Evolutionary conservation across 2,888 invertebrate species (phyloP), one percentile per base, ranked within the genome.

Genomic region (Archips crataeganus): DNA sequence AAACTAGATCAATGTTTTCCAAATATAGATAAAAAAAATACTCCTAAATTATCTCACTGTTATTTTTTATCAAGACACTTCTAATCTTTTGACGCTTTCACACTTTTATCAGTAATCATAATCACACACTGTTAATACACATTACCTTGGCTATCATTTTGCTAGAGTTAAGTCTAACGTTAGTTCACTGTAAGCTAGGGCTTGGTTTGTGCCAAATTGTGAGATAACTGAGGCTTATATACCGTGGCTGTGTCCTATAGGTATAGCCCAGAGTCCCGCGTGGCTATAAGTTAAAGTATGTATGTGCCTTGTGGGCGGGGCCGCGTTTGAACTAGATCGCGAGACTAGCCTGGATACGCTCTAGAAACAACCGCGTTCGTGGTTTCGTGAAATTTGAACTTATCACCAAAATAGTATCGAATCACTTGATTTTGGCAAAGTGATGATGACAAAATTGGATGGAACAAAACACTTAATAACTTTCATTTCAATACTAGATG

Each of bases 111-210:
- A 54, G 9, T 23, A 11, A 49, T 23, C 54, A 54, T 9, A 9
- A 54, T 39, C 63, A 70, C 70, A 51, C 72, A 75, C 65, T 71
- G 39, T 4, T 6, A 39, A 61, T 10, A 74, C 67, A 62, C 73
- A 75, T 87, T 92, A 94, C 94, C 94, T 94, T 94, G 75, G 88
- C 87, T 81, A 91, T 91, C 94, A 94, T 94, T 89, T 89, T 92
- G 80, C 83, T 82, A 85, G 82, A 78, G 83, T 86, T 86, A 87
- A 85, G 77, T 86, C 84, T 85, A 88, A 83, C 87, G 80, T 87
- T 89, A 85, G 85, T 86, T 86, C 85, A 87, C 86, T 83, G 82
- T 88, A 82, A 85, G 89, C 89, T 91, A 91, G 88, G 90, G 87
- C 89, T 88, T 83, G 90, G 85, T 87, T 85, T 93, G 94, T 94